Conservation (phyloP, 2,888 invertebrate species). For the Xylota sylvarum region DNA sequence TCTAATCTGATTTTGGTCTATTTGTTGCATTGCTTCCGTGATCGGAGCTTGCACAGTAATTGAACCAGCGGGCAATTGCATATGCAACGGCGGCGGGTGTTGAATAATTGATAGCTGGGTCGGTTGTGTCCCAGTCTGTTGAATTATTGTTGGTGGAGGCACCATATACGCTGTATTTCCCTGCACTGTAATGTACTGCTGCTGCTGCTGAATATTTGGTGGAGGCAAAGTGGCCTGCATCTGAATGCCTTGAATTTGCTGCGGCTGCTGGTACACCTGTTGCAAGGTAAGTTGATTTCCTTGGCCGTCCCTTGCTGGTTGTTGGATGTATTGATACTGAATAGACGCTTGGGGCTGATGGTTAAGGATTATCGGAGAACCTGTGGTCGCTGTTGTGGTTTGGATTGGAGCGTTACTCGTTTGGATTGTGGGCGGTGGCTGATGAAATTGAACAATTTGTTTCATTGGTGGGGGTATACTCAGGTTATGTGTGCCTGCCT, state of each 20-base stretch:
- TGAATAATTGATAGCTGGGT: slow-evolving; percentile 76
- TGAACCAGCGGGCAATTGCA: slow-evolving; percentile 68
- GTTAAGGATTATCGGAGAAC: slow-evolving; percentile 74
- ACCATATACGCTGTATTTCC: slow-evolving; percentile 79
- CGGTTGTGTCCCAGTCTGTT: slow-evolving; percentile 66
- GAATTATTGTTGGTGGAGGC: slow-evolving; percentile 79
- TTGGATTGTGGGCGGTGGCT: slow-evolving; percentile 67
- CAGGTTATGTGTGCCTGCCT: slow-evolving; percentile 75
- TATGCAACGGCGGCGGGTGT: slow-evolving; percentile 71
- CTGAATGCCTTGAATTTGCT: slow-evolving; percentile 73
- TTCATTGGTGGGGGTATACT: slow-evolving; percentile 75
- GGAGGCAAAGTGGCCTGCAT: slow-evolving; percentile 67
- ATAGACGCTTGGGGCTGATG: slow-evolving; percentile 72
- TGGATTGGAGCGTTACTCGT: slow-evolving; percentile 31
- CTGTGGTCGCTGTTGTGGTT: slow-evolving; percentile 35
- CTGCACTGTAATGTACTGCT: slow-evolving; percentile 79
- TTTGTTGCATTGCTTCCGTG: slow-evolving; percentile 50
- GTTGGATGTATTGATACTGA: slow-evolving; percentile 77
- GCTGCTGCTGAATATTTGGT: slow-evolving; percentile 69
- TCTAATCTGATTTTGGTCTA: slow-evolving; percentile 52
- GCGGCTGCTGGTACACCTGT: slow-evolving; percentile 71
- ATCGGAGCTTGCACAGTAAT: slow-evolving; percentile 65
- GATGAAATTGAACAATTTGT: slow-evolving; percentile 73
- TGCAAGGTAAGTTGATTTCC: slow-evolving; percentile 57
- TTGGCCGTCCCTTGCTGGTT: slow-evolving; percentile 71